Evolutionary conservation across 1,140 invertebrate genomes (phyloP), one percentile per base, ranked within the genome.

Genomic region (Drosophila setifemur): DNA sequence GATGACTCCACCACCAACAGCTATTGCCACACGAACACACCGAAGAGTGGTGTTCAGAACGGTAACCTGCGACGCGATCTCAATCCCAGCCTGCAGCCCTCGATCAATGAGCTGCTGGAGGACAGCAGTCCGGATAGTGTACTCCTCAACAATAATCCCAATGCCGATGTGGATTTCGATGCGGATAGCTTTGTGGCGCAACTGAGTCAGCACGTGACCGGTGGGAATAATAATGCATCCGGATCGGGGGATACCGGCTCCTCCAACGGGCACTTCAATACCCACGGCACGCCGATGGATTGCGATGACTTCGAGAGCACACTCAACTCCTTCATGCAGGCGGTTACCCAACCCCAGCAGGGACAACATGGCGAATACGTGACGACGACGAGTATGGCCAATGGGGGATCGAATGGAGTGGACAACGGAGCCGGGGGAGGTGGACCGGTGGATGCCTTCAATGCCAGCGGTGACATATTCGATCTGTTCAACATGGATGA

Each of bases 401-500:
- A 37, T 35, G 60, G 54, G 12, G 57, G 53, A 4, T 26, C 29
- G 12, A 21, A 2, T 19, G 54, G 40, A 42, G 40, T 48, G 58
- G 48, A 42, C 16, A 55, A 44, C 3, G 49, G 66, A 6, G 25
- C 49, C 11, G 33, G 40, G 11, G 40, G 42, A 12, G 71, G 68
- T 7, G 71, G 54, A 5, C 18, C 58, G 1, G 82, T 87, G 2
- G 88, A 89, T 67, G 64, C 82, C 16, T 90, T 90, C 49, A 79
- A 75, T 69, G 42, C 76, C 23, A 68, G 73, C 16, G 76, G 73
- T 40, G 88, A 90, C 21, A 89, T 90, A 18, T 88, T 90, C 39
- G 89, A 90, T 73, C 64, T 90, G 45, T 90, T 90, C 68, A 90
- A 89, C 54, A 90, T 90, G 25, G 89, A 90, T 57, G 89, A 90